A percentile compares a stretch with the other conserved stretches of the same genome.
These are phyloP conservation scores for Caenorhabditis japonica DNA, from an alignment of 2,888 invertebrate species.

Conservation along the genomic window DNA sequence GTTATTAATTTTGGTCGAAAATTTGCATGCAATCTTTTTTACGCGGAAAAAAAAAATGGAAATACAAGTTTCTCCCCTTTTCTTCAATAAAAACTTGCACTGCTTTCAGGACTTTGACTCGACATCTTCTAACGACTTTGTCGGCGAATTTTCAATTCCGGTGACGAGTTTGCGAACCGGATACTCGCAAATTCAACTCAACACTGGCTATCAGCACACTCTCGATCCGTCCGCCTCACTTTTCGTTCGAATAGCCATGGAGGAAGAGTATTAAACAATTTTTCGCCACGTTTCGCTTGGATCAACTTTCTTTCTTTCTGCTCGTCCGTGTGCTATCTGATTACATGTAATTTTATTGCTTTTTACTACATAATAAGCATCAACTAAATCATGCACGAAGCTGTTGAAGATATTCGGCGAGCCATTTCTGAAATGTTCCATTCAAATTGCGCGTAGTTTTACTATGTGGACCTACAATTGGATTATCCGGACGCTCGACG, in stretches of 20 bases:
- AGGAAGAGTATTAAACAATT: conserved; percentile 40
- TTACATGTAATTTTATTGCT: conserved; percentile 39
- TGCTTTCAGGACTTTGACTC: conserved; percentile 78
- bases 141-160: conserved; percentile 76
- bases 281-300: background rate
- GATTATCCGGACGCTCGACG: conserved; percentile 55
- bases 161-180: conserved; percentile 65
- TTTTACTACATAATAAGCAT: background rate
- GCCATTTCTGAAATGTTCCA: conserved; percentile 62
- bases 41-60: too few species aligned
- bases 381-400: conserved; percentile 3
- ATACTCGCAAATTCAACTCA: conserved; percentile 75
- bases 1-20: too few species aligned
- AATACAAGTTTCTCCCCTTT: too few species aligned
- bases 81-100: too few species aligned
- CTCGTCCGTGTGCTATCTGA: conserved; percentile 23
- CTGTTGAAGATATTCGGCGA: conserved; percentile 50
- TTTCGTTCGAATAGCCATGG: conserved; percentile 69
- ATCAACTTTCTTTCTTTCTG: conserved; percentile 10
- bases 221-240: conserved; percentile 75
- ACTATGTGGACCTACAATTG: conserved; percentile 56
- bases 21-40: too few species aligned
- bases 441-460: too few species aligned
- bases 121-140: conserved; percentile 75
- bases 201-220: conserved; percentile 75